phyloP scores from a whole-genome alignment of 2,797 vertebrate species.

The Mormyrops boulengeri region DNA sequence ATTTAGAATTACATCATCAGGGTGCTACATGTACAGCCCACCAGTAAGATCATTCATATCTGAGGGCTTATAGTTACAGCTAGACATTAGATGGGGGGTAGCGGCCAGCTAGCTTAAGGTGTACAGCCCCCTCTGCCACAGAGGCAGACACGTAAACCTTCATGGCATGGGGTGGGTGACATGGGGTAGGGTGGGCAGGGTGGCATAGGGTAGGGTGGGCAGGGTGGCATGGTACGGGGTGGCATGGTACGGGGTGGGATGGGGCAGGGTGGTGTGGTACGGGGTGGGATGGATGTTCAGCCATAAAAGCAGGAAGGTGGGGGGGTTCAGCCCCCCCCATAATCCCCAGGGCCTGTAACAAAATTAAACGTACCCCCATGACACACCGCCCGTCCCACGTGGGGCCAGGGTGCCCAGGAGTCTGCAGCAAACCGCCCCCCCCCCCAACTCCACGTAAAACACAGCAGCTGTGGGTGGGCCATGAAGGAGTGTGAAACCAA shows the following conservation, averaged over 20 bases:
- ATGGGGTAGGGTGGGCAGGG: not conserved
- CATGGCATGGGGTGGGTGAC: not conserved
- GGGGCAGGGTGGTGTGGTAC: no score
- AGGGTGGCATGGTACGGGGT: no score
- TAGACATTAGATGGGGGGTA: not conserved
- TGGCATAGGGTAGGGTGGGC: no score
- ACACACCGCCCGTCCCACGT: not conserved
- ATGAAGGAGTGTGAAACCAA: not conserved
- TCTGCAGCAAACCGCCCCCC: not conserved
- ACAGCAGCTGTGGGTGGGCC: not conserved
- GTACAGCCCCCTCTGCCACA: not conserved
- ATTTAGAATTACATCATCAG: not conserved
- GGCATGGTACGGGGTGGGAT: no score
- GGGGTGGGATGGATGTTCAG: not conserved
- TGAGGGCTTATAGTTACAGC: not conserved
- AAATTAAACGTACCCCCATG: not conserved
- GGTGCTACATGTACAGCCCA: not conserved
- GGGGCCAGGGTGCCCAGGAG: not conserved
- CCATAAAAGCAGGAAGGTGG: not conserved
- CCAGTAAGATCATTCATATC: not conserved
- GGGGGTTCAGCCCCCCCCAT: not conserved
- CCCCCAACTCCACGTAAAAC: not conserved
- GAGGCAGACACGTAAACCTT: not conserved
- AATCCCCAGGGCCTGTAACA: not conserved
- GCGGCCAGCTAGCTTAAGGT: not conserved